Evolutionary conservation across 2,113 vertebrate genomes (phyloP), one percentile per base, ranked within the genome.

Genomic region (Phalacrocorax brasilianus): DNA sequence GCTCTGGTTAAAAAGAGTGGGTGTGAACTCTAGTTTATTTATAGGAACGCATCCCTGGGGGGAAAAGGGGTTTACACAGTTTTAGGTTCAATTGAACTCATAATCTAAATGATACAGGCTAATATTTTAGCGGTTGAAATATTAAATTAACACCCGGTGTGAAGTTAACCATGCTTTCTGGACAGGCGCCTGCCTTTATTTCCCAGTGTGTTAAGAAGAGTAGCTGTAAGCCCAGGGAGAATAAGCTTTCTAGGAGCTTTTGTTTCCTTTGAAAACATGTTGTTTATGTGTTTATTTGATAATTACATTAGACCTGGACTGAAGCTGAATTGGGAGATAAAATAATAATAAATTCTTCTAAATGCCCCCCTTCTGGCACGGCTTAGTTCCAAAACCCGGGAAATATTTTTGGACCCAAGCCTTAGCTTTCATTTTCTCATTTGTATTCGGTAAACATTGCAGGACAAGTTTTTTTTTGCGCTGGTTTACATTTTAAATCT

Each of bases 11-110:
- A 95, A 97, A 94, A 95, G 96, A 97, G 96, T 97, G 96, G 96
- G 97, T 97, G 97, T 98, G 97, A 98, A 96, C 92, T 93, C 76
- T 68, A 96, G 95, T 97, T 95, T 97, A 98, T 98, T 98, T 98
- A 97, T 96, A 98, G 98, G 95, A 98, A 94, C 55, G 66, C 68
- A 88, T 95, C 93, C 93, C 88, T 81, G 89, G 91, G 91, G 93
- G 88, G 85, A 30, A 92, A 93, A 89, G 67, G 83, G 95, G 88
- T 97, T 96, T 97, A 93, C 95, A 83, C 95, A 96, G 96, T 96
- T 95, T 95, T 97, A 86, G 74, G 94, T 97, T 97, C 96, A 95
- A 85, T 97, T 96, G 95, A 98, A 97, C 94, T 97, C 94, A 91
- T 97, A 97, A 97, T 93, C 93, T 96, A 95, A 97, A 95, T 90